Evolutionary conservation across 1,140 invertebrate genomes (phyloP).

Genomic region (Psix sp.): DNA sequence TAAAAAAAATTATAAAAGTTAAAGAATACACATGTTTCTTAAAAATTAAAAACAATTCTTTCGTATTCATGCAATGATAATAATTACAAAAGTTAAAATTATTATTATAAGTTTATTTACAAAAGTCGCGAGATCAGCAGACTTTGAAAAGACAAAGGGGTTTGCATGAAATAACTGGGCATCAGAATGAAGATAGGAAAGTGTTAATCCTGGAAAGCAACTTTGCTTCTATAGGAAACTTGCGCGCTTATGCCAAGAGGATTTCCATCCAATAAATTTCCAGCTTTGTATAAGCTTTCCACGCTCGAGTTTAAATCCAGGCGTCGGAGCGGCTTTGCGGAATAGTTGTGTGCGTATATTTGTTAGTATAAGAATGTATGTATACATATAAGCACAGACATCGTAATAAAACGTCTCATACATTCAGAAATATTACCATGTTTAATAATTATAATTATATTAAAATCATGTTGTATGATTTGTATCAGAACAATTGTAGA

Average conservation of each 20-base stretch:
- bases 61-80: no score
- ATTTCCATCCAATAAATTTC: conserved; percentile 78
- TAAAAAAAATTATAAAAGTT: no score
- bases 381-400: conserved; percentile 24
- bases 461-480: no score
- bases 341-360: conserved; percentile 35
- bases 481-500: no score
- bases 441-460: no score
- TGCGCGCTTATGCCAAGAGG: conserved; percentile 75
- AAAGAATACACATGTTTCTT: no score
- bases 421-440: conserved; percentile 14
- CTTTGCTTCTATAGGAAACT: conserved; percentile 74
- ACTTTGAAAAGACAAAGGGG: conserved; percentile 59
- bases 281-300: conserved; percentile 78
- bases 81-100: not conserved
- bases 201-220: conserved; percentile 76
- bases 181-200: conserved; percentile 75
- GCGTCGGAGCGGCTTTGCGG: conserved; percentile 63
- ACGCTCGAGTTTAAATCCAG: conserved; percentile 77
- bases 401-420: conserved; percentile 38
- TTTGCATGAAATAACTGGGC: conserved; percentile 65
- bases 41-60: no score
- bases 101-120: conserved; percentile 15
- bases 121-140: conserved; percentile 30
- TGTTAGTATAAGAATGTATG: conserved; percentile 43